Percentiles rank a stretch among this genome's conserved stretches.
Evolutionary conservation across 2,113 vertebrate species (phyloP).

Genomic region (Peromyscus polionotus): DNA sequence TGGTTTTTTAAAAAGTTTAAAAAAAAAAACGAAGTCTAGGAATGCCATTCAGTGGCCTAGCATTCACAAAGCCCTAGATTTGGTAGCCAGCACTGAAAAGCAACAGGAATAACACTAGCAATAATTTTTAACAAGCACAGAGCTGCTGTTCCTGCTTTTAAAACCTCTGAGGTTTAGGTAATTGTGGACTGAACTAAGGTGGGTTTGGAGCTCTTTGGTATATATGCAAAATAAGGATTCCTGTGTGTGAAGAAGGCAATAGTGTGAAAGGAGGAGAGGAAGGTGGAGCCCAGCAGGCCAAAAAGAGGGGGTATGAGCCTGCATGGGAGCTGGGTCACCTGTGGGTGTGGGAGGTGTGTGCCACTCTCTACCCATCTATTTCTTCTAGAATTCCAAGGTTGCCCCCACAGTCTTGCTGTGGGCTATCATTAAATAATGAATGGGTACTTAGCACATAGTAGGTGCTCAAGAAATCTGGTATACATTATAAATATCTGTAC

Average conservation of each 20-base stretch:
- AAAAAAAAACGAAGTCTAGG: too few relatives aligned
- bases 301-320: background rate
- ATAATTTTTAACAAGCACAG: conserved; percentile 4
- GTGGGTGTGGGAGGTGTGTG: background rate
- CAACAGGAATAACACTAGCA: background rate
- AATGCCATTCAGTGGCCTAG: background rate
- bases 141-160: background rate
- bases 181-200: background rate
- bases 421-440: conserved; percentile 15
- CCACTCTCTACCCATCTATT: background rate
- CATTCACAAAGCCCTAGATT: background rate
- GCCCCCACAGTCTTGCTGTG: background rate
- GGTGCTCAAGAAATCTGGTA: conserved; percentile 64
- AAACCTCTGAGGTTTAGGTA: conserved; percentile 19
- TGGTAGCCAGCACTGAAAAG: background rate
- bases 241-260: background rate
- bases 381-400: background rate
- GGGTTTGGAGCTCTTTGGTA: conserved; percentile 51
- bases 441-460: conserved; percentile 71
- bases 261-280: too few relatives aligned
- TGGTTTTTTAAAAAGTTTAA: background rate
- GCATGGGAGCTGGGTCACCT: background rate
- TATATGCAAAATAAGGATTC: conserved; percentile 54
- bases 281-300: background rate
- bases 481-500: conserved; percentile 64